These are phyloP conservation scores for Thyatira batis DNA, from an alignment of 2,888 invertebrate genomes.

Conservation along the genomic window DNA sequence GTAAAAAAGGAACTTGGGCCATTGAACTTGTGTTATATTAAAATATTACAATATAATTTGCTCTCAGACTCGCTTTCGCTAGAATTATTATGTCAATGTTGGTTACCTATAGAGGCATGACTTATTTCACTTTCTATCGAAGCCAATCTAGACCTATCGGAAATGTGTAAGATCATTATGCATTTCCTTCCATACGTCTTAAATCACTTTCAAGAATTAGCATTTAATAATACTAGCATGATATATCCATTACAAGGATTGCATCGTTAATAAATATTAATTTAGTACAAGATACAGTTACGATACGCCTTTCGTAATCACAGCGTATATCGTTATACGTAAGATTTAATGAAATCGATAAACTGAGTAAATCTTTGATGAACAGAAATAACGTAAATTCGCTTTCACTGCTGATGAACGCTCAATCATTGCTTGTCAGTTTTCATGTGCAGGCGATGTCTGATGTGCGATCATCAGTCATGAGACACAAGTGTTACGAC, in stretches of 20 bases:
- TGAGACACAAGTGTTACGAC: slow-evolving; percentile 1
- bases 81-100: slow-evolving; percentile 12
- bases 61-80: slow-evolving; percentile 23
- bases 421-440: slow-evolving; percentile 30
- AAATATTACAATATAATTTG: slow-evolving; percentile 7
- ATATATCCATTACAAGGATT: background rate
- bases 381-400: slow-evolving; percentile 12
- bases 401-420: slow-evolving; percentile 36
- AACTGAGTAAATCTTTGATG: slow-evolving; percentile 23
- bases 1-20: slow-evolving; percentile 9
- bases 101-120: slow-evolving; percentile 20
- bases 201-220: background rate
- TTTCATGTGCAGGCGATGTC: slow-evolving; percentile 17
- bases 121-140: slow-evolving; percentile 19
- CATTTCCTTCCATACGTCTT: background rate
- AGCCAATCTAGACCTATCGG: slow-evolving; percentile 8
- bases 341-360: slow-evolving; percentile 33
- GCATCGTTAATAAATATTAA: background rate
- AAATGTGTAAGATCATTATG: background rate
- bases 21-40: slow-evolving; percentile 2
- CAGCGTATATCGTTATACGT: slow-evolving; percentile 1
- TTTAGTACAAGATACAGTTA: background rate
- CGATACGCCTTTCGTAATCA: background rate
- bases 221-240: background rate
- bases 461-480: slow-evolving; percentile 12